Evolutionary conservation across 2,888 invertebrate genomes (phyloP), one percentile per base, ranked within the genome.

Genomic region (Nomada fucata): DNA sequence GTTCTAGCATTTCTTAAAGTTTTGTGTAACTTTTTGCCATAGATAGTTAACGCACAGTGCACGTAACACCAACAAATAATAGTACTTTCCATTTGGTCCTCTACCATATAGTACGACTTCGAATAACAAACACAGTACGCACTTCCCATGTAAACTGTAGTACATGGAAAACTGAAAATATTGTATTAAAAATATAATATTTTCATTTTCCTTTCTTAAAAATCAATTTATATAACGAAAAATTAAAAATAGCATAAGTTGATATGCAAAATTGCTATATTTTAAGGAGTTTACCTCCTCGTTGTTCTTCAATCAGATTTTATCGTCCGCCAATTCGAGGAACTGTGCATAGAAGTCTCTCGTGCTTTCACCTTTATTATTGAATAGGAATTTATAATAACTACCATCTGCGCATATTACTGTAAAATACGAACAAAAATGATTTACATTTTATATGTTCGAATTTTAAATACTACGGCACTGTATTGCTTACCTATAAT

Each of bases 381-480:
- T 98, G 94, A 98, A 98, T 90, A 97, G 95, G 94, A 98, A 99
- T 95, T 98, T 99, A 95, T 99, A 98, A 94, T 99, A 99, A 93
- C 98, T 98, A 79, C 99, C 99, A 94, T 99, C 99, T 29, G 98
- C 98, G 94, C 99, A 99, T 93, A 99, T 97, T 79, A 98, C 99
- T 98, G 95, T 76, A 96, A 96, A 88, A 67, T 63, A 67, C 61
- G 53, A 53, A 29, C 3, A 2, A 57, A 11, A 29, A 7, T 59
- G 20, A 52, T 9, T 23, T 0, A 13, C 3, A 5, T 29, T 36
- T 64, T 2, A 20, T 7, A 59, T 36, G 36, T 36, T 36, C 36
- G 36, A 53, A 57, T 15, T 10, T 69, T 9, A 18, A 60, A 73
- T 36, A 29, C 26, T 23, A 23, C 11, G 20, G 23, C 1, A 44